Conservation (phyloP, 2,113 vertebrate genomes). For the Cairina moschata region DNA sequence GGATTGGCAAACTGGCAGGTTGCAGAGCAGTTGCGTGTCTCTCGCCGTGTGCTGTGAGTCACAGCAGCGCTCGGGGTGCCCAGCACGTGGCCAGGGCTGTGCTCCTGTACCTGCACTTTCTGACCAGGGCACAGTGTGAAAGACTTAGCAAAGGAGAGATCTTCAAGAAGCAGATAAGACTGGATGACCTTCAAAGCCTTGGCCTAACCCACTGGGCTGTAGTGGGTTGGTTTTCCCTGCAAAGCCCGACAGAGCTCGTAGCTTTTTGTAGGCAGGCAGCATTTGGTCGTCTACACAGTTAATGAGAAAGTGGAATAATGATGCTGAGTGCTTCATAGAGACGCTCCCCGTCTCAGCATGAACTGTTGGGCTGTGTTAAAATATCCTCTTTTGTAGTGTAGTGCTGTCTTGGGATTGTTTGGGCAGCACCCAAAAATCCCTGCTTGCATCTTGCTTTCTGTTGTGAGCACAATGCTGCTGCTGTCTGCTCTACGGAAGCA, state of each 20-base stretch:
- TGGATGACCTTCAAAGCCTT: background rate
- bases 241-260: background rate
- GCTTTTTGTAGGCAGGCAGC: background rate
- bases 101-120: background rate
- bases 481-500: background rate
- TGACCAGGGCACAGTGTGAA: background rate
- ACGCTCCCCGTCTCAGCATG: background rate
- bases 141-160: background rate
- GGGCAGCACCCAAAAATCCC: background rate
- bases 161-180: background rate
- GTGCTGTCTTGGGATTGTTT: background rate
- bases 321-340: background rate
- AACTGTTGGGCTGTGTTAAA: background rate
- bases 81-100: accelerated
- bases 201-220: background rate
- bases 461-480: background rate
- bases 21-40: background rate
- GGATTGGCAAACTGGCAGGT: background rate
- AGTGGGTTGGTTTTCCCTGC: background rate
- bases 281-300: background rate
- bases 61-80: background rate
- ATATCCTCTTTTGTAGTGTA: background rate
- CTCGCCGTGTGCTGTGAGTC: background rate
- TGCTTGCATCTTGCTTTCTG: background rate
- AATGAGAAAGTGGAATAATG: background rate